A percentile compares a stretch with the other conserved stretches of the same genome.
Conservation (phyloP, 2,113 vertebrate species). For the Actenoides lindsayi region DNA sequence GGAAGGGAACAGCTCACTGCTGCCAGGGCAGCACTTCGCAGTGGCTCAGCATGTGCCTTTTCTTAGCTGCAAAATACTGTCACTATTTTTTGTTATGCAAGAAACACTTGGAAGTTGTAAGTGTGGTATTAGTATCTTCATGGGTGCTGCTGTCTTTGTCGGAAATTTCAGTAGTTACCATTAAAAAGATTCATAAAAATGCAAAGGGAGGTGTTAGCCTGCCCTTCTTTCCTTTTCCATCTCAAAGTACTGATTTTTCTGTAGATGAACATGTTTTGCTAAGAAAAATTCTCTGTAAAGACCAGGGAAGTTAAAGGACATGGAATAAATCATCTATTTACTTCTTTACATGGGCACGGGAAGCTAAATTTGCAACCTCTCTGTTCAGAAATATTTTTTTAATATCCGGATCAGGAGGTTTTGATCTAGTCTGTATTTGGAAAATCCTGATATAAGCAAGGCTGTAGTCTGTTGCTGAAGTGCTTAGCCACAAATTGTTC, state of each 20-base stretch:
- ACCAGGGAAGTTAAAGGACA: neutral
- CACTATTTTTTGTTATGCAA: neutral
- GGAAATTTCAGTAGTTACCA: neutral
- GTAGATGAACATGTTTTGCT: neutral
- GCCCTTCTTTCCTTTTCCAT: neutral
- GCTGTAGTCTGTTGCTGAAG: slow-evolving; percentile 33
- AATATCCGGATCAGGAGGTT: slow-evolving; percentile 27
- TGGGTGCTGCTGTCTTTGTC: neutral
- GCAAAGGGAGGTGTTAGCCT: neutral
- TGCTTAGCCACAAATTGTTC: slow-evolving; percentile 49
- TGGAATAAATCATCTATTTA: neutral
- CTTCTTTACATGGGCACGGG: neutral
- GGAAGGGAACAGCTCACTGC: neutral
- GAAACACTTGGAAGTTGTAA: neutral
- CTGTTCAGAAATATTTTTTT: slow-evolving; percentile 31
- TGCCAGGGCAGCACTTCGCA: neutral
- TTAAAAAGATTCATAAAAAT: neutral
- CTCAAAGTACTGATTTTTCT: neutral
- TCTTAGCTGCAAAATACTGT: neutral
- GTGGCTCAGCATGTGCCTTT: slow-evolving; percentile 17
- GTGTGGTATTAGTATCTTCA: neutral
- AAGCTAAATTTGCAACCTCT: slow-evolving; percentile 10
- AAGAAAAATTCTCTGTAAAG: neutral
- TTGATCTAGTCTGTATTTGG: slow-evolving; percentile 34
- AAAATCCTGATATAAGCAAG: slow-evolving; percentile 59